Base-by-base conservation (phyloP, 2,113 vertebrate genomes). In the Microcebus lehilahytsara region DNA sequence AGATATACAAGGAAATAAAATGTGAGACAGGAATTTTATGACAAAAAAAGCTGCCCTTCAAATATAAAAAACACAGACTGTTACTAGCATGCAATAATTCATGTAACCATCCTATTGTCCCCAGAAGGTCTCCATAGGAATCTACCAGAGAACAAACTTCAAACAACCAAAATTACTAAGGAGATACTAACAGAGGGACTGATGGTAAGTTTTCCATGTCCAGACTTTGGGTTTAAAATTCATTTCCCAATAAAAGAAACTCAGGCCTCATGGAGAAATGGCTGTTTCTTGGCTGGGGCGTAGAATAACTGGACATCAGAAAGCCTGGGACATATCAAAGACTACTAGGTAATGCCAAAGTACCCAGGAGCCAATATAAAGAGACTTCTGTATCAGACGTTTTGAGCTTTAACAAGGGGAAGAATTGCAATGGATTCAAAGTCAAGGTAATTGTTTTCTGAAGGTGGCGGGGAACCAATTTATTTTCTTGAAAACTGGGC, bases 401-500 rank as follows among this genome's bases (percentile, higher is more conserved):
- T 78, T 46, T 51, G 72, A 95, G 5, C 9, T 60, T 84, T 89
- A 92, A 72, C 23, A 53, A 88, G 25, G 30, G 8, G 88, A 81
- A 91, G 27, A 96, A 86, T 7, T 53, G 1, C 27, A 94, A 11
- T 71, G 32, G 53, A 67, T 20, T 91, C 42, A 64, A 22, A 62
- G 8, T 49, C 64, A 69, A 88, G 22, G 12, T 80, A 91, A 92
- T 8, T 8, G 51, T 14, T 71, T 81, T 94, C 62, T 83, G 37
- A 87, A 74, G 16, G 23, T 91, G 69, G 49, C 17, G 42, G 16
- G 30, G 40, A 94, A 69, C 23, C 16, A 79, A 58, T 78, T 88
- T 7, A 53, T 95, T 69, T 85, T 42, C 32, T 86, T 77, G 56
- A 89, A 97, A 96, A 78, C 25, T 78, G 40, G n/a, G 37, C 51